Evolutionary conservation across 2,113 vertebrate genomes (phyloP), one percentile per base, ranked within the genome.

Genomic region (Hymenochirus boettgeri): DNA sequence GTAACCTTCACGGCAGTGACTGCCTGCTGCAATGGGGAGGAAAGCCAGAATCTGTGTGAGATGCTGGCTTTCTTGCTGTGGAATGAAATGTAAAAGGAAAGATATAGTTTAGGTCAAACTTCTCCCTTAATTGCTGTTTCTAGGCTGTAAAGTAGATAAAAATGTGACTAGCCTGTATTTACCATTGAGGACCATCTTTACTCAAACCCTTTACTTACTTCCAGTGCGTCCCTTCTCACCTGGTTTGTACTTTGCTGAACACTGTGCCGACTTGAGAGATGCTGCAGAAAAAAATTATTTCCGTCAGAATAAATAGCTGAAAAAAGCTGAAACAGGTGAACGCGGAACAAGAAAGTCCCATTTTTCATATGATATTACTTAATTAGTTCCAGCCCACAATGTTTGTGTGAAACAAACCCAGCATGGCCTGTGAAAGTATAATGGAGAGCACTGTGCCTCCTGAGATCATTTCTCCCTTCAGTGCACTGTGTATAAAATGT

Each of bases 211-310:
- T n/a, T n/a, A n/a, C n/a, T n/a, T n/a, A n/a, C n/a, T n/a, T n/a
- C n/a, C n/a, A n/a, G n/a, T n/a, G n/a, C n/a, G n/a, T n/a, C 25
- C 26, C 39, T 22, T 7, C 73, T 77, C 89, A 98, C 96, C 94
- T 97, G 96, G 64, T 90, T 91, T 56, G 93, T 94, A 84, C 90
- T 98, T 81, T 97, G 95, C 77, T 98, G 96, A 71, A 95, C 94
- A 77, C 93, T 96, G 85, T 97, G 95, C 77, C 92, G 89, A 77
- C 93, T 98, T 77, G 94, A 98, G 72, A 95, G 86, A 77, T 98
- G 95, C 96, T 98, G 78, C 57, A 73, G 76, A 85, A 63, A 74
- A 21, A 76, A 50, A 70, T 74, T 74, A 21, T 61, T 62, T 77
- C 9, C 69, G 61, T 82, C 51, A 79, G 15, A 33, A 18, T 9